A percentile compares a stretch with the other conserved stretches of the same genome.
Conservation (phyloP, 1,140 invertebrate genomes). For the Hyles euphorbiae region DNA sequence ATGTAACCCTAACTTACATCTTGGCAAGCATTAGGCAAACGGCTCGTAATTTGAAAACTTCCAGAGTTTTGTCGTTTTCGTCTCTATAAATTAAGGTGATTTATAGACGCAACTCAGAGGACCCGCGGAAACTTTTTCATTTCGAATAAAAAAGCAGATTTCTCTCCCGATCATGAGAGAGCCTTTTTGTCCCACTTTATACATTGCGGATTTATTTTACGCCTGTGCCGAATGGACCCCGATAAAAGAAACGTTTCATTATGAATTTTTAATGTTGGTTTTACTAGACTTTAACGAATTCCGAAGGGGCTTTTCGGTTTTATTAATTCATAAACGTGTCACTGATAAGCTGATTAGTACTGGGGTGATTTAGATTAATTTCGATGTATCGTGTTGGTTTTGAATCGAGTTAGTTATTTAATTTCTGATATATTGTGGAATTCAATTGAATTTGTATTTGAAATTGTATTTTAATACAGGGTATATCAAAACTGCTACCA, state of each 20-base stretch:
- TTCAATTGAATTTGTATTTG: no score
- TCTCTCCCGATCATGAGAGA: conserved; percentile 46
- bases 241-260: conserved; percentile 13
- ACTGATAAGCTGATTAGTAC: neutral
- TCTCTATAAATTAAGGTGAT: conserved; percentile 68
- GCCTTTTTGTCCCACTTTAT: conserved; percentile 39
- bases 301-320: conserved; percentile 1
- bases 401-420: neutral
- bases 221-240: conserved; percentile 6
- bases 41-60: conserved; percentile 44
- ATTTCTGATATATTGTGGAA: no score
- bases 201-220: conserved; percentile 12
- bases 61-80: conserved; percentile 46
- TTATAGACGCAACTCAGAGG: conserved; percentile 59
- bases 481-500: no score
- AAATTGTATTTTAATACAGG: no score
- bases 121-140: conserved; percentile 44
- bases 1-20: neutral
- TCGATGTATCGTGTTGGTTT: neutral
- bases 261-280: conserved; percentile 13
- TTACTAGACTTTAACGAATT: neutral
- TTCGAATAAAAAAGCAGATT: conserved; percentile 59
- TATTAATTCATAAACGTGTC: conserved; percentile 7
- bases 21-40: conserved; percentile 31
- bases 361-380: no score